Evolutionary conservation across 2,113 vertebrate species (phyloP).

Genomic region (Chionomys nivalis): DNA sequence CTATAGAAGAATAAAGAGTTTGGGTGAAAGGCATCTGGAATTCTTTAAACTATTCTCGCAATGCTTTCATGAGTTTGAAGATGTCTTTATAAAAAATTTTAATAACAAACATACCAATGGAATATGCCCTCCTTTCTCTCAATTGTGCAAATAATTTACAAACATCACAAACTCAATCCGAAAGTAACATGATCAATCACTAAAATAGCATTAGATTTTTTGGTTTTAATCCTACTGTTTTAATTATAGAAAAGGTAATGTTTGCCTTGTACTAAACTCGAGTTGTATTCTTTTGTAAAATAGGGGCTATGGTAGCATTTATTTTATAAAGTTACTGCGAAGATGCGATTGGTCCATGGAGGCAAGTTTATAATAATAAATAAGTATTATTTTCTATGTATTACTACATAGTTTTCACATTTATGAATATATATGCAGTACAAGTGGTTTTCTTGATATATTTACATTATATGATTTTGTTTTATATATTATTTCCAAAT

Average conservation of each 20-base stretch:
- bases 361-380: background rate
- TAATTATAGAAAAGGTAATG: background rate
- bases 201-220: background rate
- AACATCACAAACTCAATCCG: background rate
- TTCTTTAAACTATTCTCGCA: background rate
- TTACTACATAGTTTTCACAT: background rate
- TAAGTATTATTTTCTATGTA: background rate
- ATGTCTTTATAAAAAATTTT: background rate
- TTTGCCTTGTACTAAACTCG: background rate
- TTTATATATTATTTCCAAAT: background rate
- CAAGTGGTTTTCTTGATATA: background rate
- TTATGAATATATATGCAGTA: background rate
- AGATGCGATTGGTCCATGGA: background rate
- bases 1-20: background rate
- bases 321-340: background rate
- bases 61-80: conserved; percentile 4
- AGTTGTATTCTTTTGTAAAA: background rate
- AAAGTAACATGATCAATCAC: background rate
- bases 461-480: background rate
- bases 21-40: background rate
- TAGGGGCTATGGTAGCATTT: background rate
- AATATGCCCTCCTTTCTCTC: background rate
- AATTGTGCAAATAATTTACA: background rate
- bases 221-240: background rate
- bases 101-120: background rate